These are phyloP conservation scores for Podarcis lilfordi DNA, from an alignment of 2,797 vertebrate species.

Conservation along the genomic window DNA sequence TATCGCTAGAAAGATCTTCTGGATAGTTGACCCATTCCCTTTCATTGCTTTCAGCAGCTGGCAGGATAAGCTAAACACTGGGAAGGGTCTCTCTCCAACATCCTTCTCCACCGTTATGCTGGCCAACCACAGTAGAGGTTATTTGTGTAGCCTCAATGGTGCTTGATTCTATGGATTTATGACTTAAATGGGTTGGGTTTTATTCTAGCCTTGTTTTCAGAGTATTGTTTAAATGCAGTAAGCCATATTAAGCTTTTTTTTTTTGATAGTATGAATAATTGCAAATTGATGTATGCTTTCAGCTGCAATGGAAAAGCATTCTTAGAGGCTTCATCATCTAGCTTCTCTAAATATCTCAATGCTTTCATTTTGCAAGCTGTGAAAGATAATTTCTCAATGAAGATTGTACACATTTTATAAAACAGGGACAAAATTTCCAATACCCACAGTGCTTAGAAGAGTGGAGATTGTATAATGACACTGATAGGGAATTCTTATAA, in stretches of 20 bases:
- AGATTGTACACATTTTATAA: background rate
- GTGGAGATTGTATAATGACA: background rate
- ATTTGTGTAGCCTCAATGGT: no score
- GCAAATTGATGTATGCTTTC: background rate
- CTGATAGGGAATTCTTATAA: background rate
- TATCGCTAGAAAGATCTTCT: no score
- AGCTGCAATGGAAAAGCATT: background rate
- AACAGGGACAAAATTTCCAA: background rate
- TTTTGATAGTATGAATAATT: background rate
- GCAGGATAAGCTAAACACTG: no score
- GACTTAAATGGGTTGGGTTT: background rate
- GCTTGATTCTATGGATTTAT: background rate
- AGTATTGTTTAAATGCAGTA: background rate
- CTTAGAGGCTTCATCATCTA: background rate
- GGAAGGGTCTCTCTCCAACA: no score
- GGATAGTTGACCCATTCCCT: no score
- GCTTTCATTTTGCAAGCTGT: background rate
- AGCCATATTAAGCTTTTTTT: background rate
- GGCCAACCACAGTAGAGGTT: no score
- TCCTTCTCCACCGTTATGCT: no score
- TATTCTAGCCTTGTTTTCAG: background rate
- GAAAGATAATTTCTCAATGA: background rate
- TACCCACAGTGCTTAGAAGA: background rate
- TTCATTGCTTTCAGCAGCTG: no score
- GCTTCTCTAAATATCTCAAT: background rate